Percentiles rank a stretch among this genome's conserved stretches.
Conservation (phyloP, 2,113 vertebrate genomes). For the Empidonax traillii region DNA sequence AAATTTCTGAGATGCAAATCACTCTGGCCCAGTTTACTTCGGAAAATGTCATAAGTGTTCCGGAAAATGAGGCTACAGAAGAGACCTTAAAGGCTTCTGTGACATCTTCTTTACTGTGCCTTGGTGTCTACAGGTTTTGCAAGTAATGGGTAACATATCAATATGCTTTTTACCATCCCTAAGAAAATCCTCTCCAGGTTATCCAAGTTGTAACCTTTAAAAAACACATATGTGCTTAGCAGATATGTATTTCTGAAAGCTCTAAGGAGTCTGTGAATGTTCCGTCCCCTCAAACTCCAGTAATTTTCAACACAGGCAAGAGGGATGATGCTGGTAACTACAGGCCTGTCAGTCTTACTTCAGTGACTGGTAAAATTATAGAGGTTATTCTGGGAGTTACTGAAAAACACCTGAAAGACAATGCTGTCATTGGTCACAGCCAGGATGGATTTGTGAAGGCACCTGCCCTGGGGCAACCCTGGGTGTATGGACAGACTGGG, state of each 20-base stretch:
- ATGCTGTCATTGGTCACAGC: not conserved
- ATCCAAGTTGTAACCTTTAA: not conserved
- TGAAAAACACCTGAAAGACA: not conserved
- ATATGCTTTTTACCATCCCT: not conserved
- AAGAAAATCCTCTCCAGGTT: not conserved
- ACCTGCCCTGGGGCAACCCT: not conserved
- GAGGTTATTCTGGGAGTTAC: not conserved
- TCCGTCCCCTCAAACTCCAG: not conserved
- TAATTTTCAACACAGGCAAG: not conserved
- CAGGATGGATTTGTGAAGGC: too few species aligned
- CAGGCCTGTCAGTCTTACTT: not conserved
- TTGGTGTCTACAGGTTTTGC: not conserved
- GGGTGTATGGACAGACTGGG: accelerated
- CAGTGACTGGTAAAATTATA: not conserved
- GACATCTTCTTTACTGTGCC: not conserved
- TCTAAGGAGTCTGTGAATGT: not conserved
- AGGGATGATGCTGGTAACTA: not conserved
- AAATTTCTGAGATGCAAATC: not conserved
- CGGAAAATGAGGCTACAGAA: not conserved
- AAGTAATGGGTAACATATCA: not conserved
- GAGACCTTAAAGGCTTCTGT: not conserved
- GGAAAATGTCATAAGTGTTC: not conserved
- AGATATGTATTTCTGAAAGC: not conserved
- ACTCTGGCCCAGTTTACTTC: not conserved
- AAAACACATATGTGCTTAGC: not conserved